phyloP scores from a whole-genome alignment of 2,797 vertebrate genomes.

The Molossus alvarezi region DNA sequence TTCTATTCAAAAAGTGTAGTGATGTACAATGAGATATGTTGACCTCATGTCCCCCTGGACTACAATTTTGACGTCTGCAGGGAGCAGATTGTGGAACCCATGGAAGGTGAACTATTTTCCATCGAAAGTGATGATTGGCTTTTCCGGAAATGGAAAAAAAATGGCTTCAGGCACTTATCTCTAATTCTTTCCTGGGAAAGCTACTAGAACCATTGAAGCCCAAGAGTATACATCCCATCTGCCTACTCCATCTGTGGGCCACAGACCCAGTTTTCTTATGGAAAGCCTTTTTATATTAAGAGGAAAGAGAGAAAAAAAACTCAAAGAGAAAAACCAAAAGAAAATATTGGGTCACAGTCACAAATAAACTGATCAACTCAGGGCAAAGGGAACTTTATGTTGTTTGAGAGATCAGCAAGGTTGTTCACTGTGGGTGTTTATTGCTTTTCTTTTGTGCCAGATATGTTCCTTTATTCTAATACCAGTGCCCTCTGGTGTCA shows the following conservation, averaged over 20 bases:
- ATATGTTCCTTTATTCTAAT: constrained; percentile 30
- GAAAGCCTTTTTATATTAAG: background rate
- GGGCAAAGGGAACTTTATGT: background rate
- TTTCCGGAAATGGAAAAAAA: background rate
- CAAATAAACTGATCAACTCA: background rate
- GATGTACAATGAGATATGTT: background rate
- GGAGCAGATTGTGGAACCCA: background rate
- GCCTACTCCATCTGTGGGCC: background rate
- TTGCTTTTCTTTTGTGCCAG: background rate
- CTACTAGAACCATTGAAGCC: background rate
- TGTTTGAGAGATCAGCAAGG: background rate
- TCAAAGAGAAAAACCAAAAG: background rate
- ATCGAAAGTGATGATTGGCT: background rate
- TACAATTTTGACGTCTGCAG: background rate
- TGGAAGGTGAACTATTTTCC: background rate
- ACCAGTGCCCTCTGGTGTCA: background rate
- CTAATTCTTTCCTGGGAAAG: background rate
- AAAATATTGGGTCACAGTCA: background rate
- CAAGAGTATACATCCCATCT: background rate
- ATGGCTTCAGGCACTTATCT: background rate
- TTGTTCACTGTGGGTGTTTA: background rate
- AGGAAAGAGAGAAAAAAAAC: background rate
- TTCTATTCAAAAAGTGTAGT: background rate
- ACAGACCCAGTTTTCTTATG: background rate
- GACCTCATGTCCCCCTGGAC: background rate